Evolutionary conservation across 1,140 invertebrate genomes (phyloP).

Genomic region (Platorchestia sp.): DNA sequence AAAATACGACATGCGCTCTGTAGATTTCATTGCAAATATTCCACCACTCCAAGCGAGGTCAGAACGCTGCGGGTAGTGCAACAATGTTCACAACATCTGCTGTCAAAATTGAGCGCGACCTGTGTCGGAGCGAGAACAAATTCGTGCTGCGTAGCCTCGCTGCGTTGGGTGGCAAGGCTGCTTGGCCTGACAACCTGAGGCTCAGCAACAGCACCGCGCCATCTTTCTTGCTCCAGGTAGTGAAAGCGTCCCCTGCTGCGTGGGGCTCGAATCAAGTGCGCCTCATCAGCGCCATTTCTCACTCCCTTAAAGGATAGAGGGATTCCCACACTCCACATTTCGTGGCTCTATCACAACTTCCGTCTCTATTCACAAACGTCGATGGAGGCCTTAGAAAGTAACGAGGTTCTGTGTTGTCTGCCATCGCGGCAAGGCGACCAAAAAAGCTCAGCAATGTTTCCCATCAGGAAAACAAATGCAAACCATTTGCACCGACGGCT

Average conservation of each 20-base stretch:
- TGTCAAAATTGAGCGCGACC: neutral
- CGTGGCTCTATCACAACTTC: neutral
- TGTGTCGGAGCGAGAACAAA: neutral
- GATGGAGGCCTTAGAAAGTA: neutral
- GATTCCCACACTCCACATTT: neutral
- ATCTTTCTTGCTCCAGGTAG: neutral
- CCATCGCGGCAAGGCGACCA: neutral
- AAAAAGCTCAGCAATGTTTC: neutral
- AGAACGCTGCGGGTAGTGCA: neutral
- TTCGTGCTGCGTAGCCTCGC: neutral
- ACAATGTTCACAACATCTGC: neutral
- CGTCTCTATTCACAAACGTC: neutral
- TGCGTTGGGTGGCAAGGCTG: neutral
- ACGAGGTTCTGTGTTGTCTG: constrained; percentile 6
- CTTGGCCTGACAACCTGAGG: neutral
- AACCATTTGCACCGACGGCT: neutral
- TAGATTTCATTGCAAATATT: neutral
- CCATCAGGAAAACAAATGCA: neutral
- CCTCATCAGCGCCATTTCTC: neutral
- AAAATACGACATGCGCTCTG: neutral
- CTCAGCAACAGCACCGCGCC: neutral
- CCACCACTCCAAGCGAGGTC: neutral
- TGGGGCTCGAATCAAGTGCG: neutral
- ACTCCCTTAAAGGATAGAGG: neutral
- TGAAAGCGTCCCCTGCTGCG: neutral